Evolutionary conservation across 2,113 vertebrate species (phyloP), one percentile per base, ranked within the genome.

Genomic region (Arenaria interpres): DNA sequence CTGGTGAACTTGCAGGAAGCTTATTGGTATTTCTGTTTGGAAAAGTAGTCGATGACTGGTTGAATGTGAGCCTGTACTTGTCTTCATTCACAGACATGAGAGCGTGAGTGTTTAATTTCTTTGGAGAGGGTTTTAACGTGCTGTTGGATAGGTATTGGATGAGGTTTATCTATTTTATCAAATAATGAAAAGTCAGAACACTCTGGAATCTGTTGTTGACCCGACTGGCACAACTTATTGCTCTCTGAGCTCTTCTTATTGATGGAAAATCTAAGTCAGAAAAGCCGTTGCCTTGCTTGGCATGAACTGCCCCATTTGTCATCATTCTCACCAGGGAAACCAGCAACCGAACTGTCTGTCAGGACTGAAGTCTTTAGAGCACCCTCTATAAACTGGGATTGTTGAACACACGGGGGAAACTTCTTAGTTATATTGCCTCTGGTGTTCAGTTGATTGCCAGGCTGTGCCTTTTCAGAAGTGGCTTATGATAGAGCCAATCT

Each of bases 151-250:
- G 33, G 48, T 81, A 28, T 69, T 90, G 83, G 48, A 48, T 60
- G 77, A 89, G 30, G 13, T 92, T 95, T 92, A 82, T 93, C 59
- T 72, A 14, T 87, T 92, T 85, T 85, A 91, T 83, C 89, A 94
- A 87, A 90, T 89, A 93, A 91, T 50, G 51, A 82, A 95, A 94
- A 82, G 37, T 50, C 86, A 82, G 84, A 88, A 62, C n/a, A 27
- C 48, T 74, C 85, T 50, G 59, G 91, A 88, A 72, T 88, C n/a
- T 79, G 41, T 24, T 93, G 94, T 92, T 95, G 89, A 93, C 86
- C 89, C 1, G 6, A 66, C n/a, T 54, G 64, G 77, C 23, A 71
- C 59, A 41, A 92, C 62, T 74, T 89, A 69, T 10, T 77, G 62
- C 87, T 91, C 45, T 94, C 86, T 80, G 74, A 83, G 84, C 66